Percentiles rank a stretch among this genome's conserved stretches.
Evolutionary conservation across 2,797 vertebrate genomes (phyloP).

Genomic region (Malacoraja senta): DNA sequence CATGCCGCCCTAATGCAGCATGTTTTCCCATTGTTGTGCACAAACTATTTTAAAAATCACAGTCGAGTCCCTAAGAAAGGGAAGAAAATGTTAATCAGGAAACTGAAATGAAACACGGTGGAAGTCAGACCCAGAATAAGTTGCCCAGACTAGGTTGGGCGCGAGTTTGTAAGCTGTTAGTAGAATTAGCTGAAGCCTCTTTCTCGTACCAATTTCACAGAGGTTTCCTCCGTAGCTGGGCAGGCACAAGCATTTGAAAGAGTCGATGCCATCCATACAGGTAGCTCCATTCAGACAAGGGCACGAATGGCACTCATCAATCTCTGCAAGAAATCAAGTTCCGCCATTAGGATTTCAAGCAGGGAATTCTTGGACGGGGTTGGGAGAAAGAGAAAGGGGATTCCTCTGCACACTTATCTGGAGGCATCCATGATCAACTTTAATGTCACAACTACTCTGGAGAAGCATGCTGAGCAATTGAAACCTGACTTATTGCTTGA

Average conservation of each 20-base stretch:
- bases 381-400: not conserved
- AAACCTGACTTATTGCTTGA: not conserved
- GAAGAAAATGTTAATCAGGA: not conserved
- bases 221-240: slow-evolving; percentile 94
- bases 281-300: slow-evolving; percentile 97
- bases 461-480: not conserved
- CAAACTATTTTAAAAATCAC: slow-evolving; percentile 21
- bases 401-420: slow-evolving; percentile 45
- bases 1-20: not conserved
- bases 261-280: slow-evolving; percentile 81
- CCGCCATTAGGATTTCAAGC: slow-evolving; percentile 70
- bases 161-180: slow-evolving; percentile 61
- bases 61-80: slow-evolving; percentile 2
- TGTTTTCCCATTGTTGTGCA: slow-evolving; percentile 7
- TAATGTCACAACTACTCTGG: too few species aligned
- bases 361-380: slow-evolving; percentile 44
- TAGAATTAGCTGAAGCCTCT: slow-evolving; percentile 83
- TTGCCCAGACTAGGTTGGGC: slow-evolving; percentile 24
- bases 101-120: not conserved
- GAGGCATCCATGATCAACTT: slow-evolving; percentile 22
- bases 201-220: slow-evolving; percentile 90
- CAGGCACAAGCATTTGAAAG: slow-evolving; percentile 99
- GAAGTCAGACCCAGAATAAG: slow-evolving; percentile 22
- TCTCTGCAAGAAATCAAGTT: slow-evolving; percentile 89
- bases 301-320: slow-evolving; percentile 88